phyloP scores from a whole-genome alignment of 2,888 invertebrate species.

The Lepeophtheirus nordmannii region DNA sequence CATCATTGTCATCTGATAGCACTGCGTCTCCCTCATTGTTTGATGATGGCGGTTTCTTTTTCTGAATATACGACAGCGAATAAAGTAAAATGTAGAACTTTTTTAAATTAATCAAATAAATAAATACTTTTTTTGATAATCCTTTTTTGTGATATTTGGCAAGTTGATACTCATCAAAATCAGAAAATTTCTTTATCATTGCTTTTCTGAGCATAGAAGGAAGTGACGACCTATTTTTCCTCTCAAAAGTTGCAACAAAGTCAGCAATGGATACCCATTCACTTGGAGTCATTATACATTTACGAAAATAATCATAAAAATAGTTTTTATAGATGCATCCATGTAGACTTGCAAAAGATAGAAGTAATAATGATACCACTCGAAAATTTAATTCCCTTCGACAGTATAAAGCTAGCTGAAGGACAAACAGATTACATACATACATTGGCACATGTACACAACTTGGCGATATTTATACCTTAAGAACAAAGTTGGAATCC shows the following conservation, averaged over 20 bases:
- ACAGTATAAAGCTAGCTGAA: slow-evolving; percentile 37
- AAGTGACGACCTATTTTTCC: slow-evolving; percentile 27
- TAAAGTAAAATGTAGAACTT: background rate
- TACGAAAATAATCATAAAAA: slow-evolving; percentile 35
- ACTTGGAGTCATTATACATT: slow-evolving; percentile 35
- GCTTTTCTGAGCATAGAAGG: slow-evolving; percentile 35
- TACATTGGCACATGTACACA: too few relatives aligned
- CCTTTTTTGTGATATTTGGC: slow-evolving; percentile 31
- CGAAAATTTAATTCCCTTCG: slow-evolving; percentile 37
- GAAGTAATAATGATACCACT: slow-evolving; percentile 36
- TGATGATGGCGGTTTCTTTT: slow-evolving; percentile 2
- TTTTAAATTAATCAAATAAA: background rate
- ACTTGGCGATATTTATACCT: slow-evolving; percentile 31
- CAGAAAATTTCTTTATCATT: slow-evolving; percentile 36
- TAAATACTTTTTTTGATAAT: background rate
- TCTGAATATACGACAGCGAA: background rate
- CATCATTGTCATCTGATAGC: slow-evolving; percentile 25
- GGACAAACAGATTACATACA: background rate
- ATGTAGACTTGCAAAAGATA: slow-evolving; percentile 34
- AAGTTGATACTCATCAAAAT: slow-evolving; percentile 38
- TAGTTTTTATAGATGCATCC: slow-evolving; percentile 33
- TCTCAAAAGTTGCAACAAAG: slow-evolving; percentile 33
- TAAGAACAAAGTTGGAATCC: slow-evolving; percentile 37
- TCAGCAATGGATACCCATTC: slow-evolving; percentile 40
- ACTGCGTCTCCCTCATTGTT: slow-evolving; percentile 21